Percentiles rank a stretch among this genome's conserved stretches.
phyloP scores from a whole-genome alignment of 23 tunicate genomes.

The Styela clava region DNA sequence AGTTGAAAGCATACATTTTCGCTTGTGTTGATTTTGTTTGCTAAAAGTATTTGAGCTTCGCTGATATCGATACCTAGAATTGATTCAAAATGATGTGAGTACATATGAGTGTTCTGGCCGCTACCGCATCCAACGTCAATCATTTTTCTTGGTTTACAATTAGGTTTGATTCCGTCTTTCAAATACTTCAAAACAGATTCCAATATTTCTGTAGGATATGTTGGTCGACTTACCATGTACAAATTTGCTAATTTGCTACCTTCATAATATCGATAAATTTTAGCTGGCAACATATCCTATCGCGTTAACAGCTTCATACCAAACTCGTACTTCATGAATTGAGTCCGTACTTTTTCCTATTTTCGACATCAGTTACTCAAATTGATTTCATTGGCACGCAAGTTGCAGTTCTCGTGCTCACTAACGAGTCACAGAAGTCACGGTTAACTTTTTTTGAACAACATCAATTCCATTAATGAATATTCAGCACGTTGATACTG shows the following conservation, averaged over 20 bases:
- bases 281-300: not conserved
- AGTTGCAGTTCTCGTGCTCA: too few relatives aligned
- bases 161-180: not conserved
- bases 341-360: too few relatives aligned
- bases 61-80: slow-evolving; percentile 15
- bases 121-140: slow-evolving; percentile 23
- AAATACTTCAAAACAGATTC: not conserved
- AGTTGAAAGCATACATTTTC: slow-evolving; percentile 2
- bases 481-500: too few relatives aligned
- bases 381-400: too few relatives aligned
- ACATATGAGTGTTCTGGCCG: not conserved
- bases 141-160: not conserved
- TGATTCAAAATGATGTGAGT: not conserved
- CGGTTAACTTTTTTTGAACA: too few relatives aligned
- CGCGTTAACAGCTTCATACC: too few relatives aligned
- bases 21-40: not conserved
- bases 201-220: not conserved
- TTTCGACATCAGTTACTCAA: too few relatives aligned
- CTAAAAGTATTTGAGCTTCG: not conserved
- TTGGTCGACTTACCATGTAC: not conserved
- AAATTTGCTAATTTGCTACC: not conserved
- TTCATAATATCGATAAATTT: slow-evolving; percentile 5
- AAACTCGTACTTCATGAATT: too few relatives aligned
- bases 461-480: too few relatives aligned
- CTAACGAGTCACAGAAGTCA: too few relatives aligned